Percentiles rank a stretch among this genome's conserved stretches.
These are phyloP conservation scores for Hydrotaea diabolus DNA, from an alignment of 2,888 invertebrate genomes.

Conservation along the genomic window DNA sequence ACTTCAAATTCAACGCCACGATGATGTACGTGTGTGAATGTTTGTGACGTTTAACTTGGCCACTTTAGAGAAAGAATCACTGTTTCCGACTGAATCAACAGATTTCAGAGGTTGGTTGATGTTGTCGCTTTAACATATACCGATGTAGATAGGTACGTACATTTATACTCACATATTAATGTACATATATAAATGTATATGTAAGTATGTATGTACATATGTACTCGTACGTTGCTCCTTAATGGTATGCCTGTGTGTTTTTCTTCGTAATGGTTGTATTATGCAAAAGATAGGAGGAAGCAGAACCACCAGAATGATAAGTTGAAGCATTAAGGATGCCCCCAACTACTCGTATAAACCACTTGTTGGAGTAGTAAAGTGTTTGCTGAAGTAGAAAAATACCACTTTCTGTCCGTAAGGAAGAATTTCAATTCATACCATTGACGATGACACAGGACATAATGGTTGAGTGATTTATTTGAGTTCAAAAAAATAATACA, in stretches of 20 bases:
- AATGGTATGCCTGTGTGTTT: constrained; percentile 11
- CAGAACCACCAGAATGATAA: constrained; percentile 3
- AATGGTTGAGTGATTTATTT: constrained; percentile 60
- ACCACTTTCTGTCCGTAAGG: constrained; percentile 47
- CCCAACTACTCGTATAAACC: constrained; percentile 29
- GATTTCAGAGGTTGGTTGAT: not conserved
- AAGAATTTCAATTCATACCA: constrained; percentile 28
- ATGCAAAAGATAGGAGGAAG: constrained; percentile 38
- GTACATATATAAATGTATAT: no score
- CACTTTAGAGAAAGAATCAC: constrained; percentile 49
- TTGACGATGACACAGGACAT: constrained; percentile 51
- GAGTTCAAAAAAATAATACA: constrained; percentile 7
- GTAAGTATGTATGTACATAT: not conserved
- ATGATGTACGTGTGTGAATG: constrained; percentile 37
- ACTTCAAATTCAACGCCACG: not conserved
- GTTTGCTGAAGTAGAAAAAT: constrained; percentile 19
- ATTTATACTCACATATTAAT: constrained; percentile 9
- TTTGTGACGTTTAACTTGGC: constrained; percentile 60
- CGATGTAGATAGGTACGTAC: not conserved
- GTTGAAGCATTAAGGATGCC: constrained; percentile 25
- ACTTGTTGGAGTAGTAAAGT: constrained; percentile 59
- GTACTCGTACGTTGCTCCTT: not conserved
- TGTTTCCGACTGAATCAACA: constrained; percentile 42
- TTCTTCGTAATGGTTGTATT: constrained; percentile 45
- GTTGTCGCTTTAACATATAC: no score